Base-by-base conservation (phyloP, 2,113 vertebrate genomes). In the Pseudopipra pipra region DNA sequence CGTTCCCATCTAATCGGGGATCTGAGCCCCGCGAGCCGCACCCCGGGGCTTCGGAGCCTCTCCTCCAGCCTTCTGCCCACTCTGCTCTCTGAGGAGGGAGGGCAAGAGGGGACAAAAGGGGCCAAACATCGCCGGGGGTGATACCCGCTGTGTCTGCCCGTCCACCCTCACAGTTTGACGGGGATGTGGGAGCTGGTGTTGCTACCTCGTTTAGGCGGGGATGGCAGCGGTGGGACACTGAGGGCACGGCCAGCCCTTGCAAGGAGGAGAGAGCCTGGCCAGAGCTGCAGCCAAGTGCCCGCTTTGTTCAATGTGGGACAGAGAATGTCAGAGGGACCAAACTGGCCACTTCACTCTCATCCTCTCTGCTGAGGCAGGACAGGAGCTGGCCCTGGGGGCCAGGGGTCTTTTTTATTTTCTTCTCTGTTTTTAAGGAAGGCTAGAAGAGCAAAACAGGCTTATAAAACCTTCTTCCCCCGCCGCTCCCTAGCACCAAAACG, bases 1-100 rank as follows among this genome's bases (percentile, higher is more conserved):
- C 94, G 59, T 77, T 97, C 87, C 83, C 89, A 92, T 96, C 96
- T 97, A 90, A 89, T 95, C 75, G 9, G 87, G 80, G 89, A 96
- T 96, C 92, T 90, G 74, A 96, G 85, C 87, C 93, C 93, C 68
- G 8, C 25, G 81, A 90, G 93, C 90, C 9, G 4, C 95, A 58
- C 90, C 89, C 79, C 9, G 80, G 90, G 85, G 58, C 54, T 95
- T 95, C 79, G 76, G 55, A 97, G 94, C 49, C 58, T 85, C 86
- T 92, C 27, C 67, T 62, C 23, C 77, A 81, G 81, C 31, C 76
- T 35, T 59, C 78, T 65, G 52, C 87, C 90, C 21, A 1, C 87
- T 90, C 85, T 73, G 51, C 61, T 91, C 75, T 47, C 66, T 2
- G 12, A 63, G n/a, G 43, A 71, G 86, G 52, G 71, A 92, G 83